A percentile compares a stretch with the other conserved stretches of the same genome.
Evolutionary conservation across 2,113 vertebrate species (phyloP).

Genomic region (Turnix velox): DNA sequence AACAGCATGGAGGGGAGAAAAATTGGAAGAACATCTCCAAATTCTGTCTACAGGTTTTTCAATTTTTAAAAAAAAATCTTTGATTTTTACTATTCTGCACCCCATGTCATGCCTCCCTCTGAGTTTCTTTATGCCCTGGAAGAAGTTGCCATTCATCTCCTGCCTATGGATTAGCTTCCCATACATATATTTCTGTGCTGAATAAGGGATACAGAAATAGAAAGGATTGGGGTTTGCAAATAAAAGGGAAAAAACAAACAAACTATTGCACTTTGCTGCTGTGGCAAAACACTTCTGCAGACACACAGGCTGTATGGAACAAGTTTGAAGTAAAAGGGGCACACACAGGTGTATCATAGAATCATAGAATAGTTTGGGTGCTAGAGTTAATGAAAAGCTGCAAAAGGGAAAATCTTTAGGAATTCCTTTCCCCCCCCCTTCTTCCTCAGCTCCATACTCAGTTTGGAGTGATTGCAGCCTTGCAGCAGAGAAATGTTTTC

Average conservation of each 20-base stretch:
- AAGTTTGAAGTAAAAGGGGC: not conserved
- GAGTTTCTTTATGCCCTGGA: not conserved
- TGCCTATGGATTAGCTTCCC: not conserved
- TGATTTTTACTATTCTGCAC: too few relatives aligned
- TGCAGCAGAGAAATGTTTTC: slow-evolving; percentile 51
- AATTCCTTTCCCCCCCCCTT: slow-evolving; percentile 12
- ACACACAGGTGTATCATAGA: not conserved
- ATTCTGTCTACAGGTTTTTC: not conserved
- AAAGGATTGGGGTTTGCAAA: not conserved
- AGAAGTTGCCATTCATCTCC: not conserved
- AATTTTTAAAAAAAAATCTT: too few relatives aligned
- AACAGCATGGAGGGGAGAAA: not conserved
- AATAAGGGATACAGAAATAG: not conserved
- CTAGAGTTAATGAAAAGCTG: not conserved
- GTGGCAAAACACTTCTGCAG: not conserved
- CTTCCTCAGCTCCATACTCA: slow-evolving; percentile 1
- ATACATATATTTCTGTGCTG: not conserved
- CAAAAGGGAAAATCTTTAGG: not conserved
- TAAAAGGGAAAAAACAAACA: not conserved
- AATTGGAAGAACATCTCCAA: not conserved
- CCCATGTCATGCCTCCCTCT: not conserved
- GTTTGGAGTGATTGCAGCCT: slow-evolving; percentile 53
- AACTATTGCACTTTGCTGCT: not conserved
- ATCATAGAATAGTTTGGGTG: too few relatives aligned
- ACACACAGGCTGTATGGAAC: not conserved